Conservation (phyloP, 2,888 invertebrate species). For the Mythimna loreyi region DNA sequence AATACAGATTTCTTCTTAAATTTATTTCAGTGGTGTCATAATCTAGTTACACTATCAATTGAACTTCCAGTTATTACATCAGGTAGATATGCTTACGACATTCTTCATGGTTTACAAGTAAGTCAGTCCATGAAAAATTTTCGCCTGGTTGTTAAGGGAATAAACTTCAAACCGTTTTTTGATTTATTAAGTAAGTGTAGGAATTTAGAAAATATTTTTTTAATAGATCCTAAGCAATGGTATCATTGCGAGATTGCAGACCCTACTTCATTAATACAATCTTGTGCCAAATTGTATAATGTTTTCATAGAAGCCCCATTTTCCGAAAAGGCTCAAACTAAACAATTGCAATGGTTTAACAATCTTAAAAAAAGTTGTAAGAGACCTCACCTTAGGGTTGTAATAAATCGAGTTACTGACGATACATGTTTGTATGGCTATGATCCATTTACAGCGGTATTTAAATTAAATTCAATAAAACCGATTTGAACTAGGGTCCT, state of each 20-base stretch:
- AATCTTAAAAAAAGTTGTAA: slow-evolving; percentile 67
- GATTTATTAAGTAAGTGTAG: slow-evolving; percentile 75
- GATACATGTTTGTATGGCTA: slow-evolving; percentile 65
- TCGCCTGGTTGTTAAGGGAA: slow-evolving; percentile 74
- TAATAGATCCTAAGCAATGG: slow-evolving; percentile 68
- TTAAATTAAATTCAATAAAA: slow-evolving; percentile 77
- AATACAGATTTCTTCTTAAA: slow-evolving; percentile 77
- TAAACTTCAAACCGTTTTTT: slow-evolving; percentile 77
- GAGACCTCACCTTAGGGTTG: slow-evolving; percentile 70
- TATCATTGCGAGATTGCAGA: slow-evolving; percentile 66
- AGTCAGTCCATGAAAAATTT: slow-evolving; percentile 78
- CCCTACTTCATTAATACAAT: slow-evolving; percentile 72
- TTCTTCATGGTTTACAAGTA: slow-evolving; percentile 72
- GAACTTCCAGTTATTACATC: slow-evolving; percentile 68
- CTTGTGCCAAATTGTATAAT: slow-evolving; percentile 78
- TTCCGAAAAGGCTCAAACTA: slow-evolving; percentile 60
- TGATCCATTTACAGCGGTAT: slow-evolving; percentile 77
- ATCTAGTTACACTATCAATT: slow-evolving; percentile 78
- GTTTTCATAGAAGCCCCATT: slow-evolving; percentile 73
- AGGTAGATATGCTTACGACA: slow-evolving; percentile 56
- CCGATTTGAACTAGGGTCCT: slow-evolving; percentile 48
- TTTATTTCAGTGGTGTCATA: slow-evolving; percentile 77
- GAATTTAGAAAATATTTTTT: slow-evolving; percentile 79
- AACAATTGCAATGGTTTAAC: slow-evolving; percentile 69
- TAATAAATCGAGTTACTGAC: slow-evolving; percentile 58